Conservation (phyloP, 2,888 invertebrate genomes). For the Cotesia congregata region DNA sequence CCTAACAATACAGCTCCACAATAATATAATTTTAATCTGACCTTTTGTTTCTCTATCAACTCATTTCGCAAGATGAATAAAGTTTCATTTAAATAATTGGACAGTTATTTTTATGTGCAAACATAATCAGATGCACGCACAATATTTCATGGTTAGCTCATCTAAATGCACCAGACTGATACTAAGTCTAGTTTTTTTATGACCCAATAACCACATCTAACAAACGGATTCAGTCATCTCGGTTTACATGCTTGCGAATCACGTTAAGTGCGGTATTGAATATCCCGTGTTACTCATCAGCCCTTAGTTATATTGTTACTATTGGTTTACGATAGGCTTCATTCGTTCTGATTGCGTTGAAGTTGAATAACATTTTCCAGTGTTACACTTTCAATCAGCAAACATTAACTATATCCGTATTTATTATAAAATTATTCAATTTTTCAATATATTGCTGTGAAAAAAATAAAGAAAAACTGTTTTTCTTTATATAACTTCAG, state of each 20-base stretch:
- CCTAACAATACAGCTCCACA: constrained; percentile 1
- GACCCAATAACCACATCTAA: constrained; percentile 44
- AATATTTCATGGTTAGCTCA: neutral
- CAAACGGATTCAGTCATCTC: constrained; percentile 47
- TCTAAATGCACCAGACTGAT: constrained; percentile 20
- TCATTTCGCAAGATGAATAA: neutral
- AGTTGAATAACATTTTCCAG: neutral
- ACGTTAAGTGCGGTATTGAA: constrained; percentile 63
- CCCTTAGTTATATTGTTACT: constrained; percentile 33
- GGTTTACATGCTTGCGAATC: constrained; percentile 60
- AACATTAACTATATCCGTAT: no score
- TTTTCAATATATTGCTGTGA: no score
- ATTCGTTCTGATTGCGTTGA: neutral
- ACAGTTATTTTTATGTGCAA: no score
- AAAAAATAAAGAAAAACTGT: no score
- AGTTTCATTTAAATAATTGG: neutral
- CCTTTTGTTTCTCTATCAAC: neutral
- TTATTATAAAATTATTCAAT: no score
- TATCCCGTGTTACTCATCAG: constrained; percentile 52
- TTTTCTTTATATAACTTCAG: no score
- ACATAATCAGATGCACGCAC: no score
- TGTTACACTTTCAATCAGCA: no score
- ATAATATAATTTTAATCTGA: neutral
- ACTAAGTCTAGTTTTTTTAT: constrained; percentile 44
- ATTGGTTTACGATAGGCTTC: constrained; percentile 49